Evolutionary conservation across 92 coral and sea anemone genomes (phyloP).

Genomic region (Scolanthus callimorphus): DNA sequence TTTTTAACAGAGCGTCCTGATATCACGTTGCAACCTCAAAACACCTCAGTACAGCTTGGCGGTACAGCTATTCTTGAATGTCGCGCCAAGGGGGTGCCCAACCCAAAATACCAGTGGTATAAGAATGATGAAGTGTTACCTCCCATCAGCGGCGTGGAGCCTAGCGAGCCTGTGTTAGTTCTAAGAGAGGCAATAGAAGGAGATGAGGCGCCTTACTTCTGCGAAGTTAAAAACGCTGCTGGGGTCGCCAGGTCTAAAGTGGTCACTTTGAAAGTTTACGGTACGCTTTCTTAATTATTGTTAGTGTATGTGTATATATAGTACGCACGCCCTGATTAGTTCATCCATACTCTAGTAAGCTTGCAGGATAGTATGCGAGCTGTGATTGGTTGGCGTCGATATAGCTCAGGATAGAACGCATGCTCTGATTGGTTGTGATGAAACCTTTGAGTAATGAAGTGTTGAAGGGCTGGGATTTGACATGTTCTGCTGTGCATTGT

Average conservation of each 20-base stretch:
- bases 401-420: no score
- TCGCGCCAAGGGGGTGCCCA: slow-evolving; percentile 74
- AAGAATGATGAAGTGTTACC: slow-evolving; percentile 38
- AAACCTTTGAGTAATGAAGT: no score
- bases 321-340: no score
- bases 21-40: slow-evolving; percentile 65
- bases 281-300: no score
- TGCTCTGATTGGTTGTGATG: no score
- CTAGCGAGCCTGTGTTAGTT: slow-evolving; percentile 35
- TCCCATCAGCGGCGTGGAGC: slow-evolving; percentile 29
- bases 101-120: slow-evolving; percentile 70
- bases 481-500: no score
- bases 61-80: slow-evolving; percentile 57
- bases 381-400: no score
- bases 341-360: no score
- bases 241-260: slow-evolving; percentile 43
- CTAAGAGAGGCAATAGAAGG: slow-evolving; percentile 34
- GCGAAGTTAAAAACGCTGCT: slow-evolving; percentile 54
- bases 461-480: no score
- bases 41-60: slow-evolving; percentile 63
- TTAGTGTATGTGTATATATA: no score
- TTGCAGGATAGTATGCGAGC: no score
- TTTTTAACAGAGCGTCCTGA: slow-evolving; percentile 54
- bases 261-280: slow-evolving; percentile 65
- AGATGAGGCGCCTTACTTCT: slow-evolving; percentile 64